These are phyloP conservation scores for Larimichthys polyactis DNA, from an alignment of 2,113 vertebrate genomes.

Conservation along the genomic window DNA sequence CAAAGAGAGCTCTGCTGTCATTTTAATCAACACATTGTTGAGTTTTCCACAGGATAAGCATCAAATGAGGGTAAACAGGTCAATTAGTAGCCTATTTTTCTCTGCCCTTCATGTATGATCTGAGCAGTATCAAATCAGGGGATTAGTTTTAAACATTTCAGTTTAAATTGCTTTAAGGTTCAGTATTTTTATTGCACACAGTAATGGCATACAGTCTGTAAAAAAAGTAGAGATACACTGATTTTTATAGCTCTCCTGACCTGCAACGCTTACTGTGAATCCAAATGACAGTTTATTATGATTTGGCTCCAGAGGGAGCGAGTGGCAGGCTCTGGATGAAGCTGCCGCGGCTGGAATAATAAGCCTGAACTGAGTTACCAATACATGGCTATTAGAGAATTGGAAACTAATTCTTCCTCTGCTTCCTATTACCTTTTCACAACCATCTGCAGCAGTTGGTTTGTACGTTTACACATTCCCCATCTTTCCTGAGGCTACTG, in stretches of 20 bases:
- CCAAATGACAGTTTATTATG: conserved; percentile 63
- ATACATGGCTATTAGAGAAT: conserved; percentile 2
- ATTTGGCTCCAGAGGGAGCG: conserved; percentile 50
- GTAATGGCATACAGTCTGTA: background rate
- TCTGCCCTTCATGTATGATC: background rate
- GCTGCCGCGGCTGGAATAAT: conserved; percentile 48
- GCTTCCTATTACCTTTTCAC: conserved; percentile 17
- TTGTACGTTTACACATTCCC: conserved; percentile 20
- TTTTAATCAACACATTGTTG: conserved; percentile 23
- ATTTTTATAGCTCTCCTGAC: conserved; percentile 36
- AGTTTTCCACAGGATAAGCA: background rate
- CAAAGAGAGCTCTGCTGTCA: background rate
- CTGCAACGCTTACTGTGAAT: conserved; percentile 30
- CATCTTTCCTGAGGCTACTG: conserved; percentile 7
- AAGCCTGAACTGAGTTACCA: conserved; percentile 40
- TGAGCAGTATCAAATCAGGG: background rate
- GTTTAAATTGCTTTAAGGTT: background rate
- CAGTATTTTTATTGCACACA: background rate
- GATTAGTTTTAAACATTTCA: background rate
- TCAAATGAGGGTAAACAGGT: conserved; percentile 10
- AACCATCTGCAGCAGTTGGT: conserved; percentile 12
- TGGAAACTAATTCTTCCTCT: conserved; percentile 41
- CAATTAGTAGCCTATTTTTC: background rate
- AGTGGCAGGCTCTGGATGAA: conserved; percentile 51
- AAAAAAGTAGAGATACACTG: conserved; percentile 7